These are phyloP conservation scores for Burhinus bistriatus DNA, from an alignment of 2,113 vertebrate species.

Conservation along the genomic window DNA sequence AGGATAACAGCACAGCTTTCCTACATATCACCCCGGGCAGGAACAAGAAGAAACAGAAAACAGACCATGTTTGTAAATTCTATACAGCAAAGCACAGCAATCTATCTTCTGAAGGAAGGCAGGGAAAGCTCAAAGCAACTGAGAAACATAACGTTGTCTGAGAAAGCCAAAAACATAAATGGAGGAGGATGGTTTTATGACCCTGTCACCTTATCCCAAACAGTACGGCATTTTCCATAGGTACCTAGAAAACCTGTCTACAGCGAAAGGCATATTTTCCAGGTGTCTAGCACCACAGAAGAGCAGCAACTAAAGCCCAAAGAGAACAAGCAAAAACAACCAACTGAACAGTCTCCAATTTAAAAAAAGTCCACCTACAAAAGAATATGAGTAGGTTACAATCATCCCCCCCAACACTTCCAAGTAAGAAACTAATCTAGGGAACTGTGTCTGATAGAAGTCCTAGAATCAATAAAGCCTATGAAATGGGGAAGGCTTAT, in stretches of 20 bases:
- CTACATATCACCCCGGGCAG: background rate
- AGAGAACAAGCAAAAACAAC: background rate
- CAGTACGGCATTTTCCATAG: background rate
- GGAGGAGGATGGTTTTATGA: background rate
- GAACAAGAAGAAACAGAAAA: background rate
- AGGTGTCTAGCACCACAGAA: background rate
- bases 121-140: background rate
- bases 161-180: background rate
- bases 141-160: background rate
- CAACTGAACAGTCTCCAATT: background rate
- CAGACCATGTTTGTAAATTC: background rate
- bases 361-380: background rate
- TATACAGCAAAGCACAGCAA: background rate
- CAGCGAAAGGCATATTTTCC: background rate
- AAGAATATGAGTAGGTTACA: background rate
- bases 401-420: background rate
- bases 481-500: background rate
- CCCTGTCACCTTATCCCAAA: background rate
- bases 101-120: background rate
- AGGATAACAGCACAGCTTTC: slow-evolving; percentile 11
- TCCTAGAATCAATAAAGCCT: background rate
- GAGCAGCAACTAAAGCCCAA: background rate
- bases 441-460: background rate
- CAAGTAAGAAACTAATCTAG: background rate
- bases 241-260: background rate